phyloP scores from a whole-genome alignment of 2,888 invertebrate species.

The Dicycla oo region DNA sequence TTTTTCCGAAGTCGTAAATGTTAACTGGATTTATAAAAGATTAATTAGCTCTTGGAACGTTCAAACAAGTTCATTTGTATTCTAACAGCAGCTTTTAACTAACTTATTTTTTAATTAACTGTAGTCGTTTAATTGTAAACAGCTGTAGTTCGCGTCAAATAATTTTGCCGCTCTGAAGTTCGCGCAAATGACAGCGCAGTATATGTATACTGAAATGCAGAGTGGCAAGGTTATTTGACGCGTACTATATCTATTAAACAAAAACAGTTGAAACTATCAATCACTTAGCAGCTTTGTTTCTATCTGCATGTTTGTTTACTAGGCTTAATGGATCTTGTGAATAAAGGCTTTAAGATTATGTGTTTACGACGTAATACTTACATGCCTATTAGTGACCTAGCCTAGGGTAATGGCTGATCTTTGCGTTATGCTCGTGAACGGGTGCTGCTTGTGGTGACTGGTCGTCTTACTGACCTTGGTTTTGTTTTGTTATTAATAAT shows the following conservation, averaged over 20 bases:
- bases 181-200: too few relatives aligned
- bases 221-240: too few relatives aligned
- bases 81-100: background rate
- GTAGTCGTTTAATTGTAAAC: background rate
- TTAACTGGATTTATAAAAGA: background rate
- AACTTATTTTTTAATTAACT: constrained; percentile 10
- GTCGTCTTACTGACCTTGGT: too few relatives aligned
- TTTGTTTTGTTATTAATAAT: too few relatives aligned
- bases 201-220: too few relatives aligned
- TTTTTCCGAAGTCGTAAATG: background rate
- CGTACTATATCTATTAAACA: background rate
- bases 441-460: too few relatives aligned
- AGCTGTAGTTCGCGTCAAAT: too few relatives aligned
- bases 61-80: constrained; percentile 15
- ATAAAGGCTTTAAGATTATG: constrained; percentile 2
- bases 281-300: background rate
- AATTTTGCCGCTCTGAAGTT: too few relatives aligned
- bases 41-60: background rate
- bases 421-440: too few relatives aligned
- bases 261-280: constrained; percentile 8
- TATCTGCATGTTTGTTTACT: background rate
- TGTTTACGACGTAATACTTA: background rate
- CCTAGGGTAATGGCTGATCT: too few relatives aligned
- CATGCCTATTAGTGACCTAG: too few relatives aligned
- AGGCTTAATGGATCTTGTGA: background rate